Percentiles rank a stretch among this genome's conserved stretches.
These are phyloP conservation scores for Portevinia maculata DNA, from an alignment of 2,888 invertebrate genomes.

Conservation along the genomic window DNA sequence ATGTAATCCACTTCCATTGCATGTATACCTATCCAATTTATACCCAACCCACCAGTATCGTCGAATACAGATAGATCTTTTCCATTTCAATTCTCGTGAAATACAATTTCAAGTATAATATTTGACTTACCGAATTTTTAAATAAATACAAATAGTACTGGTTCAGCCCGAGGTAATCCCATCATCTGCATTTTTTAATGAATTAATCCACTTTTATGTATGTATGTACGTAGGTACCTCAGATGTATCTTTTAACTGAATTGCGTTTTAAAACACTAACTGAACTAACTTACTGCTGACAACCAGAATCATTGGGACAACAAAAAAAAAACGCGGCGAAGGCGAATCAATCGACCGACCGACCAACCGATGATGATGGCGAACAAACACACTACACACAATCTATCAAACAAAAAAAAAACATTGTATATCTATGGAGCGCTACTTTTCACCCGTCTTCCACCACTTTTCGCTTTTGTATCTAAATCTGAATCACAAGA, in stretches of 20 bases:
- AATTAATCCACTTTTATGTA: slow-evolving; percentile 63
- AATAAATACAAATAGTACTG: background rate
- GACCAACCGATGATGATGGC: slow-evolving; percentile 28
- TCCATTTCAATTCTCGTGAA: background rate
- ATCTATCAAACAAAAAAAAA: too few relatives aligned
- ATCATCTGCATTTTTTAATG: slow-evolving; percentile 55
- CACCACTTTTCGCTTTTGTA: slow-evolving; percentile 51
- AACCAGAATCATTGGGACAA: slow-evolving; percentile 14
- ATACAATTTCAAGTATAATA: slow-evolving; percentile 21
- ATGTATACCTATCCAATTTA: background rate
- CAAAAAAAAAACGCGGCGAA: slow-evolving; percentile 54
- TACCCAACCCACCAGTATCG: slow-evolving; percentile 24
- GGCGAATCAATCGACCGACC: slow-evolving; percentile 58
- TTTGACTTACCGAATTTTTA: slow-evolving; percentile 57
- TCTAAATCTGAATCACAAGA: slow-evolving; percentile 54
- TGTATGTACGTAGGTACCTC: slow-evolving; percentile 17
- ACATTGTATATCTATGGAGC: slow-evolving; percentile 42
- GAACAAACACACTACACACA: slow-evolving; percentile 56
- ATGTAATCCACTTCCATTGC: slow-evolving; percentile 57
- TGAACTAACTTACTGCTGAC: slow-evolving; percentile 23
- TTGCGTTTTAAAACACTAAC: slow-evolving; percentile 41
- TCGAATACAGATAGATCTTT: slow-evolving; percentile 1
- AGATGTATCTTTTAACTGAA: slow-evolving; percentile 22
- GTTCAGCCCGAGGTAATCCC: slow-evolving; percentile 73
- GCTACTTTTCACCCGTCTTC: slow-evolving; percentile 46